Evolutionary conservation across 2,888 invertebrate genomes (phyloP).

Genomic region (Melolontha melolontha): DNA sequence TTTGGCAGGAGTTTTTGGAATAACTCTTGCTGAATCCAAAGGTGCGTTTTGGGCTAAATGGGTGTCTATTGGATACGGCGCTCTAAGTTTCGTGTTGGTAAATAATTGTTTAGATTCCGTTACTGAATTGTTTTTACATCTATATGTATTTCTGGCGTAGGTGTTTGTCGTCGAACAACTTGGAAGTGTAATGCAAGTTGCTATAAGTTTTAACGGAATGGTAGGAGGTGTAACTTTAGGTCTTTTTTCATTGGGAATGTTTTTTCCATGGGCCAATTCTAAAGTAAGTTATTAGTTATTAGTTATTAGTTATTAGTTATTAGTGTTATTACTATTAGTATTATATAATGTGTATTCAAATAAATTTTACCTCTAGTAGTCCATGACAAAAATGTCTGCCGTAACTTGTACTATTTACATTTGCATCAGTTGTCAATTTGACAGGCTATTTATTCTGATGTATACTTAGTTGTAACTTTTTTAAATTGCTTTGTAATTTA

Average conservation of each 20-base stretch:
- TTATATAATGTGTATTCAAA: background rate
- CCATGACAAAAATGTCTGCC: too few relatives aligned
- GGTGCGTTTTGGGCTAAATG: conserved; percentile 81
- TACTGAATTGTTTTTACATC: conserved; percentile 15
- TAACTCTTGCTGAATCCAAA: conserved; percentile 78
- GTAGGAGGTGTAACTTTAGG: conserved; percentile 90
- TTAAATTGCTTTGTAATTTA: too few relatives aligned
- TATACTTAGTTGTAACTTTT: too few relatives aligned
- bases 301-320: too few relatives aligned
- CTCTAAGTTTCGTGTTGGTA: conserved; percentile 74
- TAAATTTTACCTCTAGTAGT: too few relatives aligned
- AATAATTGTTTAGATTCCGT: conserved; percentile 39
- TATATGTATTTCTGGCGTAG: conserved; percentile 48
- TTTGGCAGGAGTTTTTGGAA: conserved; percentile 77
- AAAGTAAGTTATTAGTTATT: conserved; percentile 69
- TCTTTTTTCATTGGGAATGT: conserved; percentile 88
- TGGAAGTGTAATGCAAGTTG: conserved; percentile 90
- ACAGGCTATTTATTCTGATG: too few relatives aligned
- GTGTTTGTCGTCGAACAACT: conserved; percentile 89
- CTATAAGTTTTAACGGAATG: conserved; percentile 89
- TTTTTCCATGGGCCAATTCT: conserved; percentile 87
- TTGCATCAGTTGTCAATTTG: too few relatives aligned
- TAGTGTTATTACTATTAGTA: background rate
- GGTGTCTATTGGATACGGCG: conserved; percentile 78
- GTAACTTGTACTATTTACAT: too few relatives aligned